phyloP scores from a whole-genome alignment of 2,113 vertebrate species.

The Thalassarche chlororhynchos region DNA sequence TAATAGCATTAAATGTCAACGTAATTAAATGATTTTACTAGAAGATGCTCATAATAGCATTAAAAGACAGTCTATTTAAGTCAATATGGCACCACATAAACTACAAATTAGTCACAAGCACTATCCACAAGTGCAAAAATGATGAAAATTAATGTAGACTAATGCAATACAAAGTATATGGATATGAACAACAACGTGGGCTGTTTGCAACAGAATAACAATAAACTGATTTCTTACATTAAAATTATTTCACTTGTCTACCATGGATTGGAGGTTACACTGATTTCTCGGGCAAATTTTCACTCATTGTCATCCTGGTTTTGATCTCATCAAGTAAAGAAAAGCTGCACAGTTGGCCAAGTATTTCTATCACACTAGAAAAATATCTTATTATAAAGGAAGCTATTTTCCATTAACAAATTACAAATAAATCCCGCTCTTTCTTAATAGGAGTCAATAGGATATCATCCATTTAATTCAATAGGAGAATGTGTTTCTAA shows the following conservation, averaged over 20 bases:
- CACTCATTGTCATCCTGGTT: neutral
- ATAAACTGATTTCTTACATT: neutral
- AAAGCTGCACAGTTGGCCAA: neutral
- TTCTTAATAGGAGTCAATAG: neutral
- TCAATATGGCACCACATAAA: slow-evolving; percentile 40
- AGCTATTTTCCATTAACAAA: neutral
- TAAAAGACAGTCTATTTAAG: slow-evolving; percentile 48
- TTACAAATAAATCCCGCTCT: neutral
- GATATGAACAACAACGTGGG: neutral
- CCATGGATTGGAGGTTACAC: neutral
- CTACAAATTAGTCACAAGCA: slow-evolving; percentile 20
- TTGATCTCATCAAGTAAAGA: neutral
- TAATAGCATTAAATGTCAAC: slow-evolving; percentile 50
- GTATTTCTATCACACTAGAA: neutral
- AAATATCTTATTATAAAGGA: neutral
- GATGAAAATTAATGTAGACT: neutral
- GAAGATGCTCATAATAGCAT: slow-evolving; percentile 42
- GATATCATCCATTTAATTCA: neutral
- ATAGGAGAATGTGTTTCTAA: neutral
- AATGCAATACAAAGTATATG: neutral
- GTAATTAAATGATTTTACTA: slow-evolving; percentile 49
- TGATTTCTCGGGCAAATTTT: neutral
- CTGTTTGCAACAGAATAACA: neutral
- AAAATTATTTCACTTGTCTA: neutral
- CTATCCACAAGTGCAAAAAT: slow-evolving; percentile 6